Evolutionary conservation across 2,888 invertebrate genomes (phyloP), one percentile per base, ranked within the genome.

Genomic region (Epinotia demarniana): DNA sequence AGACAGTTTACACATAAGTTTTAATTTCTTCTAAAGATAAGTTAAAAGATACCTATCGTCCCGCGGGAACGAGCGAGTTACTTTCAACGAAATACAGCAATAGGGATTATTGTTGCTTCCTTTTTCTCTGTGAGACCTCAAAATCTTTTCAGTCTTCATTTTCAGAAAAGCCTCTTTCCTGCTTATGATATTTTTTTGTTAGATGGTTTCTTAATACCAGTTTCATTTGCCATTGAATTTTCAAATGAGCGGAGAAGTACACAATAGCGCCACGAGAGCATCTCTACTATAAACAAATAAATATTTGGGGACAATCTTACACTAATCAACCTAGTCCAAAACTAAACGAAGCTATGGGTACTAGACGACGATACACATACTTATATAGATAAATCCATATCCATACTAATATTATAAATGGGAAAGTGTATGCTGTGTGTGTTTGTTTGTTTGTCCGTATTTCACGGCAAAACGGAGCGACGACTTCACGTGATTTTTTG

Each of bases 21-120:
- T 63, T 6, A 18, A 61, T 61, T 61, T 61, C 46, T 61, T 49
- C 49, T 19, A 19, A 63, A 9, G 49, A 19, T 57, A 8, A 19
- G 16, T 19, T 4, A 33, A 19, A 27, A 12, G 39, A 33, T 18
- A 33, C 43, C 58, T 43, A 12, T 43, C 11, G 39, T 71, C 43
- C 55, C 2, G 39, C 39, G 9, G 39, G 9, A 13, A 16, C 49
- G 16, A 16, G 49, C 49, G 49, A 55, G 62, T 69, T 46, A 69
- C 43, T 63, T 62, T 71, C 58, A 72, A 9, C 19, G 6, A 58
- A 33, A 58, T 58, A 58, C 12, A 58, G 27, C 27, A 60, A 19
- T 16, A 43, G 23, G 57, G 39, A 72, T 64, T 72, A 72, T 72
- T 46, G 19, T 57, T n/a, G n/a, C 43, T 43, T 72, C 8, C 43